Evolutionary conservation across 2,797 vertebrate species (phyloP).

Genomic region (Prionace glauca): DNA sequence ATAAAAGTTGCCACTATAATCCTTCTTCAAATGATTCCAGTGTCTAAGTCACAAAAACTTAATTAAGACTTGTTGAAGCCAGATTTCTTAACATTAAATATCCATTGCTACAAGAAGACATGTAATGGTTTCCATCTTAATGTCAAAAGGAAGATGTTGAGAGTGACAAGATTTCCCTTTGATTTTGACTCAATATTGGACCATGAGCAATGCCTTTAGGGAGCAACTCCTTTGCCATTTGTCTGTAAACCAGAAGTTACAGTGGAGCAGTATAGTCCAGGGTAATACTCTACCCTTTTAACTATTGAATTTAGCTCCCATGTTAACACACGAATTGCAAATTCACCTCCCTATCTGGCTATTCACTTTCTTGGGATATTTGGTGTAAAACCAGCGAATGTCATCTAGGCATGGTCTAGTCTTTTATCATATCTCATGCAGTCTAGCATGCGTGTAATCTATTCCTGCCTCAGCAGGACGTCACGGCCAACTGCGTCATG

Average conservation of each 20-base stretch:
- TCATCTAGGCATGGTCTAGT: background rate
- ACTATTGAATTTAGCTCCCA: background rate
- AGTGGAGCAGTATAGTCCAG: background rate
- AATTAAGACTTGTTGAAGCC: background rate
- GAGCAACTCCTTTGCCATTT: background rate
- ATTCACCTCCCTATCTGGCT: background rate
- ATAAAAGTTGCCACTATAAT: background rate
- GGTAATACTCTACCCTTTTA: background rate
- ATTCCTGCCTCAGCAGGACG: constrained; percentile 19
- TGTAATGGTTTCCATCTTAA: background rate
- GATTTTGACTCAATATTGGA: constrained; percentile 11
- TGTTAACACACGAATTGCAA: background rate
- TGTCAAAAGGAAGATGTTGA: background rate
- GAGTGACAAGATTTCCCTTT: background rate
- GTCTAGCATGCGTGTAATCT: background rate
- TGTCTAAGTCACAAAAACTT: constrained; percentile 13
- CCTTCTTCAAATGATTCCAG: background rate
- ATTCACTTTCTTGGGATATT: background rate
- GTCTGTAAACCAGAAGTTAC: background rate
- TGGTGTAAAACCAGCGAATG: background rate
- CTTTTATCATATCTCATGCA: background rate
- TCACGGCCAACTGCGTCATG: background rate
- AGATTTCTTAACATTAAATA: background rate
- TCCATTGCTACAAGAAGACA: background rate
- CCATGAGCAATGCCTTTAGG: background rate